These are phyloP conservation scores for Cyprinodon brontotheroides DNA, from an alignment of 2,113 vertebrate genomes.

Conservation along the genomic window DNA sequence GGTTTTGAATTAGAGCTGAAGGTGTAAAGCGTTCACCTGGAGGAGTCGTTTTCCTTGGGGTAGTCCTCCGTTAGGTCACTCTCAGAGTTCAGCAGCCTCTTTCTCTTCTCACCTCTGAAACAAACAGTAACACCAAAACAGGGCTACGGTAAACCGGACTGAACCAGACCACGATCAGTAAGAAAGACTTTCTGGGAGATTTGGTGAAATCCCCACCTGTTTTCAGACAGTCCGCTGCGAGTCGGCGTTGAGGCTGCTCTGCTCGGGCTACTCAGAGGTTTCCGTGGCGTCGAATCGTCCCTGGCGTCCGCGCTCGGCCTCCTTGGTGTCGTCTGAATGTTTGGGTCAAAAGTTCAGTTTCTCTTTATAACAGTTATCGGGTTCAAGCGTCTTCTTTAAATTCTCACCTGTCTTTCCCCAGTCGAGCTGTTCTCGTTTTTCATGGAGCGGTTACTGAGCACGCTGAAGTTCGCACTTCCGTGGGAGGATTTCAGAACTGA, in stretches of 20 bases:
- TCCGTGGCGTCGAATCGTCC: slow-evolving; percentile 86
- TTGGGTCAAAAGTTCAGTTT: not conserved
- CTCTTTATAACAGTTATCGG: not conserved
- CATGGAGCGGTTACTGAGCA: slow-evolving; percentile 86
- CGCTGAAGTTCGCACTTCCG: slow-evolving; percentile 92
- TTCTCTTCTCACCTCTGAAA: slow-evolving; percentile 90
- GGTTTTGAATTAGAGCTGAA: not conserved
- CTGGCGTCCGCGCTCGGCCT: slow-evolving; percentile 83
- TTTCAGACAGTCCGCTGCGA: slow-evolving; percentile 88
- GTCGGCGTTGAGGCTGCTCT: slow-evolving; percentile 84
- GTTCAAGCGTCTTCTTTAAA: not conserved
- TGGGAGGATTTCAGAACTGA: slow-evolving; percentile 88
- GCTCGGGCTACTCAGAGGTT: slow-evolving; percentile 85
- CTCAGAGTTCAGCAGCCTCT: slow-evolving; percentile 84
- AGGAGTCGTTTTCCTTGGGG: slow-evolving; percentile 98
- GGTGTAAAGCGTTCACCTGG: slow-evolving; percentile 79
- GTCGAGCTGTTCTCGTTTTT: slow-evolving; percentile 88
- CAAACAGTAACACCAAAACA: not conserved
- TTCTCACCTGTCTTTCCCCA: slow-evolving; percentile 87
- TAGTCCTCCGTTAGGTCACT: slow-evolving; percentile 93
- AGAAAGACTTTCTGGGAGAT: too few species aligned
- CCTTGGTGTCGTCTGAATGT: slow-evolving; percentile 83
- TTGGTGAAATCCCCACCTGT: slow-evolving; percentile 76
- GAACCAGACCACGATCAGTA: not conserved
- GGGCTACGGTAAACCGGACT: not conserved